Percentiles rank a stretch among this genome's conserved stretches.
Conservation (phyloP, 2,113 vertebrate genomes). For the Riparia riparia region DNA sequence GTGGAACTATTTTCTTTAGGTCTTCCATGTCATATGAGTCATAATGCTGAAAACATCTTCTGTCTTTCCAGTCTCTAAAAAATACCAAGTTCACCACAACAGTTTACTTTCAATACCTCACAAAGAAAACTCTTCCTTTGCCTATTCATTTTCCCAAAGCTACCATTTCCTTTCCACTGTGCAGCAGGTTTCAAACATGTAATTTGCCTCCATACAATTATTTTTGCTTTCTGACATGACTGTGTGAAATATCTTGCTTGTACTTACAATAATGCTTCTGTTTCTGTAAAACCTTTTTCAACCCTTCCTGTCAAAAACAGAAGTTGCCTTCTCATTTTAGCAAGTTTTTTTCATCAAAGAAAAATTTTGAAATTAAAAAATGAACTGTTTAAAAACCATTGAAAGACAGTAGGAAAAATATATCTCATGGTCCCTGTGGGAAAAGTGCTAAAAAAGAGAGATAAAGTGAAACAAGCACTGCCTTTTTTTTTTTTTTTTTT, state of each 20-base stretch:
- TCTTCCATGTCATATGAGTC: background rate
- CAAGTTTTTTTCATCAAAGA: background rate
- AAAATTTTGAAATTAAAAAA: background rate
- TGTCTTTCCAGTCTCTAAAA: background rate
- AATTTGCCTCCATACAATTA: background rate
- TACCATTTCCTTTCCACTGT: background rate
- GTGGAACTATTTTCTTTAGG: background rate
- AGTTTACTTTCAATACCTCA: background rate
- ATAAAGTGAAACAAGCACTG: background rate
- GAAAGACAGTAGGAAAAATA: background rate
- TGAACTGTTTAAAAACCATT: background rate
- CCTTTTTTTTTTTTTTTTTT: fast-evolving
- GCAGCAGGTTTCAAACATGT: background rate
- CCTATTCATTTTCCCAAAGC: background rate
- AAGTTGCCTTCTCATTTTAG: background rate
- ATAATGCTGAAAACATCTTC: background rate
- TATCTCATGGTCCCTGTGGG: background rate
- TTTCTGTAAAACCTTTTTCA: background rate
- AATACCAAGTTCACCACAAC: background rate
- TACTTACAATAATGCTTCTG: background rate
- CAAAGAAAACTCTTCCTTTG: background rate
- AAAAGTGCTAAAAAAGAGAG: background rate
- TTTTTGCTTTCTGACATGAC: background rate
- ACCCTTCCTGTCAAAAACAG: background rate
- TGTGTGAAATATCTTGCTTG: background rate